Base-by-base conservation (phyloP, 2,113 vertebrate genomes). In the Heterotilapia buettikoferi region DNA sequence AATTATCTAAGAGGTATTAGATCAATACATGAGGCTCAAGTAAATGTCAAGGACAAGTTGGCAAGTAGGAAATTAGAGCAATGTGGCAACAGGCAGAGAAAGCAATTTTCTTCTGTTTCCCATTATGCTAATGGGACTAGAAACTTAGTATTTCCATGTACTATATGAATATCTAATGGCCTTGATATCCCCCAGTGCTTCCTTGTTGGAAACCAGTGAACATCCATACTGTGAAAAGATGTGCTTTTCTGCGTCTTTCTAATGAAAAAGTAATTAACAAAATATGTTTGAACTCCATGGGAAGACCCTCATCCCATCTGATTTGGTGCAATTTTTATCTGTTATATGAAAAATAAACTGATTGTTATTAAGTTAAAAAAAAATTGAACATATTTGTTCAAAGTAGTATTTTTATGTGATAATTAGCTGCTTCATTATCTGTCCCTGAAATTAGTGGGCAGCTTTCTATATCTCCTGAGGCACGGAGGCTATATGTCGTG, bases 211-310 rank as follows among this genome's bases (percentile, higher is more conserved):
- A 85, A 50, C 73, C 86, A 56, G 61, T 47, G 71, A 92, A 87
- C 73, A 80, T 85, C 40, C 86, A 86, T 68, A 66, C 84, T 88
- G 85, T 53, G 71, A 90, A 92, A 88, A 86, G 89, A 92, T 86
- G 90, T 91, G 87, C 81, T 94, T 85, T 76, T 92, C 84, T 87
- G 89, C 61, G 31, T 83, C 84, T 85, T 92, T 90, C 66, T 85
- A 92, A 92, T 94, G 88, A 92, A 94, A 88, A 94, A 84, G 82
- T 91, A 63, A 94, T 96, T 95, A 94, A 73, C 68, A 84, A 82
- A 90, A 93, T 95, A 91, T 94, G 92, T 93, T 92, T 92, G 86
- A 59, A 81, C 87, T 91, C 83, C 82, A 82, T 90, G 57, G 83
- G 59, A 76, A 91, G 68, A 90, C 81, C 86, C 81, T 79, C 80